phyloP scores from a whole-genome alignment of 1,140 invertebrate species.

The Arion vulgaris region DNA sequence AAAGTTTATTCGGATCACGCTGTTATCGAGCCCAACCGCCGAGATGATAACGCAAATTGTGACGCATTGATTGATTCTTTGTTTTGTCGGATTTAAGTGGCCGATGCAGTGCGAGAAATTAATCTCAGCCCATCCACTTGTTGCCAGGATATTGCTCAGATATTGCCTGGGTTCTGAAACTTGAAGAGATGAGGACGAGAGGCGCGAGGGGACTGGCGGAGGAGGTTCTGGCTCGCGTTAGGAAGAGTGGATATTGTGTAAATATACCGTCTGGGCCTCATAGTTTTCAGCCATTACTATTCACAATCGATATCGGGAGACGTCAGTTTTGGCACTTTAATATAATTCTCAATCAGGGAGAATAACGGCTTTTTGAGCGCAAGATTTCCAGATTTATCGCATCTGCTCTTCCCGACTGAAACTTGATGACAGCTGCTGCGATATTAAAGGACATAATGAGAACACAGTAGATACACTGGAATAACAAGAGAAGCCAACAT shows the following conservation, averaged over 20 bases:
- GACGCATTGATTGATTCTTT: slow-evolving; percentile 29
- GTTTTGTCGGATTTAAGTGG: slow-evolving; percentile 25
- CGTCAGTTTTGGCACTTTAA: slow-evolving; percentile 37
- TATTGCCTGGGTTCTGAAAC: background rate
- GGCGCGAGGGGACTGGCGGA: slow-evolving; percentile 9
- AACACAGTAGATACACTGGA: background rate
- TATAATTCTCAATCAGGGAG: slow-evolving; percentile 25
- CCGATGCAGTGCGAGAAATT: slow-evolving; percentile 16
- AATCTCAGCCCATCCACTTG: slow-evolving; percentile 22
- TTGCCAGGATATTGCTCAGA: slow-evolving; percentile 30
- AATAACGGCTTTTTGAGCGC: slow-evolving; percentile 23
- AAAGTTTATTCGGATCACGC: background rate
- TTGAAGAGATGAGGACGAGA: background rate
- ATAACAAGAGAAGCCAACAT: background rate
- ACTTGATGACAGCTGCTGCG: slow-evolving; percentile 2
- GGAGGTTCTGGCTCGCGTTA: background rate
- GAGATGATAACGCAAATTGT: slow-evolving; percentile 15
- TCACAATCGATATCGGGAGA: slow-evolving; percentile 28
- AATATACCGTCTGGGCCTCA: slow-evolving; percentile 26
- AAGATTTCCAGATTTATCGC: background rate
- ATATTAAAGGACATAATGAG: background rate
- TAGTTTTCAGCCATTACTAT: slow-evolving; percentile 28
- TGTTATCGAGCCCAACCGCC: slow-evolving; percentile 8
- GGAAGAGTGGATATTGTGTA: slow-evolving; percentile 27
- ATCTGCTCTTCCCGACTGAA: background rate